Evolutionary conservation across 2,113 vertebrate species (phyloP).

Genomic region (Pangasianodon gigas): DNA sequence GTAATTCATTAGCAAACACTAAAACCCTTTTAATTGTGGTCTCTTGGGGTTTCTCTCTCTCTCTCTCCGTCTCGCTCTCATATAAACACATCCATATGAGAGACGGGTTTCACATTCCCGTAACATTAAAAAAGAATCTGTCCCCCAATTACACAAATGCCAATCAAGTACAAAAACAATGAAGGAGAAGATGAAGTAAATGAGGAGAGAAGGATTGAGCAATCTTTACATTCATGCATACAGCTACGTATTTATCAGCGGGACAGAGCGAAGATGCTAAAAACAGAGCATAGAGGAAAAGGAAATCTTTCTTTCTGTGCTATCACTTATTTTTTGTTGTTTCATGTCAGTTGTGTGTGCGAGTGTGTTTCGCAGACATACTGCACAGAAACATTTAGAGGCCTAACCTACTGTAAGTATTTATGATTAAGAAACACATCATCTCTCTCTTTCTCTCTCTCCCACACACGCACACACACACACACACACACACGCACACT

Average conservation of each 20-base stretch:
- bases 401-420: background rate
- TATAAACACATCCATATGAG: constrained; percentile 15
- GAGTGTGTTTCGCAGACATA: background rate
- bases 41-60: background rate
- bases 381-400: background rate
- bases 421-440: no score
- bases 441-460: background rate
- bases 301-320: background rate
- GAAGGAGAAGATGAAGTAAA: background rate
- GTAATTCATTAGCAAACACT: constrained; percentile 54
- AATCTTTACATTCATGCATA: background rate
- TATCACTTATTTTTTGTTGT: background rate
- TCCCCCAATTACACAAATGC: constrained; percentile 30
- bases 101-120: constrained; percentile 34
- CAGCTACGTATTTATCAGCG: no score
- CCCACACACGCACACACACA: no score
- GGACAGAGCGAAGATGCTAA: background rate
- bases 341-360: background rate
- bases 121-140: constrained; percentile 32
- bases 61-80: background rate
- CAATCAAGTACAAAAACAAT: constrained; percentile 28
- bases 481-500: no score
- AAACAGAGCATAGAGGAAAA: background rate
- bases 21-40: constrained; percentile 49
- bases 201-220: background rate